Evolutionary conservation across 2,113 vertebrate species (phyloP), one percentile per base, ranked within the genome.

Genomic region (Platysteira castanea): DNA sequence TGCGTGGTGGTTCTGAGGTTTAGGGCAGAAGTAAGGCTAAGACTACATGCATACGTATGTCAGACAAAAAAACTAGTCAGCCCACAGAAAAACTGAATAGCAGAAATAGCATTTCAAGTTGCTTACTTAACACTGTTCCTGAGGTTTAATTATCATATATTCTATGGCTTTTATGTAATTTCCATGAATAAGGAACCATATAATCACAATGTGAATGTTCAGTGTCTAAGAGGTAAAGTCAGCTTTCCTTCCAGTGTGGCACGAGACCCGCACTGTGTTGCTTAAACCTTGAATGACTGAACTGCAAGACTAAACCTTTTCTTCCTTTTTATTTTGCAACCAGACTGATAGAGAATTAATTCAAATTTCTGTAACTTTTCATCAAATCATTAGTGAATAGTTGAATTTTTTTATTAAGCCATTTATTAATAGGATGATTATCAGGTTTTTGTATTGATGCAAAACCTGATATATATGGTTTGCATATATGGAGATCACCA

Each of bases 241-340:
- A 90, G 5, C 22, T 89, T 84, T 81, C 9, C 37, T 70, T 50
- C 27, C 53, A 67, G 42, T 16, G 30, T 4, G 1, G 2, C 39
- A 75, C 26, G 53, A 53, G 65, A 60, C 9, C 8, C 20, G 5
- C 13, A 11, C n/a, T 41, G 4, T 0, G 0, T 28, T 65, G 8
- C 13, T 35, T 80, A 74, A 88, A 74, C 4, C 35, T 52, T 54
- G 67, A 73, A 65, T 15, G 8, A 3, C 5, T 50, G 54, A 96
- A 65, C 27, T 71, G 20, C 27, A 61, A 90, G 42, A 47, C 5
- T 54, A 84, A 77, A 30, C 2, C 1, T 74, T 63, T 63, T 42
- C 15, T 26, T 39, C 68, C 22, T 27, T 60, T 63, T 49, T 5
- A 33, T 84, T 91, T 84, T 85, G 12, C 50, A 60, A 14, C 14